A percentile compares a stretch with the other conserved stretches of the same genome.
These are phyloP conservation scores for Trimorus sp. DNA, from an alignment of 2,888 invertebrate species.

Conservation along the genomic window DNA sequence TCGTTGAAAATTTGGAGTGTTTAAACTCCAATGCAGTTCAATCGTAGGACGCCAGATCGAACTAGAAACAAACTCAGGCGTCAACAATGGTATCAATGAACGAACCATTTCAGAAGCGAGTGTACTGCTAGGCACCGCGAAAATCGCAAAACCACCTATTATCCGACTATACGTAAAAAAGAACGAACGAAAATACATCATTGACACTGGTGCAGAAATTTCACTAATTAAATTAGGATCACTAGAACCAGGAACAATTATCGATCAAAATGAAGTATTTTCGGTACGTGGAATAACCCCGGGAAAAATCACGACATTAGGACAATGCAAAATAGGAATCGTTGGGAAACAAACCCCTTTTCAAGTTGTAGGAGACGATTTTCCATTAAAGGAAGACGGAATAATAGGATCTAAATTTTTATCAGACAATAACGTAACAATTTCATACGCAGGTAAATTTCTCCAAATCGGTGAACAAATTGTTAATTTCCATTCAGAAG, in stretches of 20 bases:
- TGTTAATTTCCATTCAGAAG: not conserved
- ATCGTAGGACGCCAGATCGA: not conserved
- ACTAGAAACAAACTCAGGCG: not conserved
- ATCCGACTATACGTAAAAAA: not conserved
- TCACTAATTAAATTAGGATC: not conserved
- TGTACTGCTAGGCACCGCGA: not conserved
- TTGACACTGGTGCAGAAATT: conserved; percentile 6
- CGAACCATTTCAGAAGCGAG: not conserved
- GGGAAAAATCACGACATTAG: not conserved
- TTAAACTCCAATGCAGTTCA: too few species aligned
- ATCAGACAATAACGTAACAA: not conserved
- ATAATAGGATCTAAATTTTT: conserved; percentile 12
- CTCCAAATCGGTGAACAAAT: not conserved
- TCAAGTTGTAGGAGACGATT: not conserved
- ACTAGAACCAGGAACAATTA: not conserved
- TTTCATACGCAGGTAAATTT: not conserved
- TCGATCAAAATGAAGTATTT: not conserved
- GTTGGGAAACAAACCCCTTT: not conserved
- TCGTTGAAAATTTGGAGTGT: too few species aligned
- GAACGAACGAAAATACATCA: not conserved
- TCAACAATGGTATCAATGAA: not conserved
- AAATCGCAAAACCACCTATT: not conserved
- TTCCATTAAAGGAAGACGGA: conserved; percentile 1
- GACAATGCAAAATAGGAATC: not conserved
- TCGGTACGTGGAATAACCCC: not conserved